phyloP scores from a whole-genome alignment of 2,888 invertebrate genomes.

The Acleris cristana region DNA sequence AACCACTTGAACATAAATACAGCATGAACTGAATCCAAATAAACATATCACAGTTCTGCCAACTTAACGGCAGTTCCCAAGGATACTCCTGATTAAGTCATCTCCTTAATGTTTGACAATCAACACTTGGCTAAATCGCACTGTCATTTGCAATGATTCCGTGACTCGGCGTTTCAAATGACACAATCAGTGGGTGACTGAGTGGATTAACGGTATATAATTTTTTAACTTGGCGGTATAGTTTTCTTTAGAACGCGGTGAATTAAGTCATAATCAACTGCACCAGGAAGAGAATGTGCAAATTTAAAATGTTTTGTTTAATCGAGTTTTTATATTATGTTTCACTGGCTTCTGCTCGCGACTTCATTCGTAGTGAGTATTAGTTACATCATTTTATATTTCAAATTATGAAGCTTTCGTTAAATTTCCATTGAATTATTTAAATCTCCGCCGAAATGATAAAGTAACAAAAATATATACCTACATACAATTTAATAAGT shows the following conservation, averaged over 20 bases:
- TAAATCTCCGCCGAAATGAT: too few species aligned
- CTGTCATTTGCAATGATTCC: slow-evolving; percentile 31
- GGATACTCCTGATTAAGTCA: slow-evolving; percentile 67
- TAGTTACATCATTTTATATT: too few species aligned
- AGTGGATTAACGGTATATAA: slow-evolving; percentile 27
- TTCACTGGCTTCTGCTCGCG: too few species aligned
- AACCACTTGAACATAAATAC: too few species aligned
- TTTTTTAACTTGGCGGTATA: background rate
- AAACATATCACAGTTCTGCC: background rate
- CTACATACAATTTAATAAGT: slow-evolving; percentile 52
- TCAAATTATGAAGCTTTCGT: too few species aligned
- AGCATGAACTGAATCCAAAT: background rate
- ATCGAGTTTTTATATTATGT: too few species aligned
- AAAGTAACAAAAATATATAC: slow-evolving; percentile 35
- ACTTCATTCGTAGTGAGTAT: too few species aligned
- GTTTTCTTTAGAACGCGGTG: background rate
- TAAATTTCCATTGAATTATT: too few species aligned
- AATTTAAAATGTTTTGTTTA: too few species aligned
- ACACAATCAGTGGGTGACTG: slow-evolving; percentile 20
- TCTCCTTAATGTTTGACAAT: slow-evolving; percentile 55
- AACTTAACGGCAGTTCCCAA: slow-evolving; percentile 34
- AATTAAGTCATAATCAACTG: too few species aligned
- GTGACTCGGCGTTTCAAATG: slow-evolving; percentile 25
- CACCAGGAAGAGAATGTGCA: too few species aligned
- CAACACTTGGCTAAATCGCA: slow-evolving; percentile 43